Evolutionary conservation across 2,113 vertebrate species (phyloP).

Genomic region (Sakesphorus luctuosus): DNA sequence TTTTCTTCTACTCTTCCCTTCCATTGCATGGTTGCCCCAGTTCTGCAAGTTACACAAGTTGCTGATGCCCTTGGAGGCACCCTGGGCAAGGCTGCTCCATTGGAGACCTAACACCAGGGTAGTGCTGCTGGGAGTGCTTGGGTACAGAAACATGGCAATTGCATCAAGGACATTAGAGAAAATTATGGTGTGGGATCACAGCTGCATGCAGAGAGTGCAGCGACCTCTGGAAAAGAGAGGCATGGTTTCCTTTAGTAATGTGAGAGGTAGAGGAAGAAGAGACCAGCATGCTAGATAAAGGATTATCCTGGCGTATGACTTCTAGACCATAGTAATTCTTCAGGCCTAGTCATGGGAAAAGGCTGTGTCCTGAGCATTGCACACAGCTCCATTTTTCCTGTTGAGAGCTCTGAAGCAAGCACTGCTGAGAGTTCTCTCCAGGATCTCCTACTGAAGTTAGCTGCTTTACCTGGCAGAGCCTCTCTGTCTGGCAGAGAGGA

Average conservation of each 20-base stretch:
- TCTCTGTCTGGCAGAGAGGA: background rate
- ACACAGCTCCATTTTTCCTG: background rate
- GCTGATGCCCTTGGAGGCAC: rapidly evolving
- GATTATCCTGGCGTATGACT: background rate
- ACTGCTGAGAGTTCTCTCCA: background rate
- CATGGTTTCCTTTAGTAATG: background rate
- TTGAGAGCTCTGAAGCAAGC: background rate
- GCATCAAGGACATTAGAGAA: too few species aligned
- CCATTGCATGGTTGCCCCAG: rapidly evolving
- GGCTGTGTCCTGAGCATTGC: rapidly evolving
- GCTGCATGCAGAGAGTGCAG: background rate
- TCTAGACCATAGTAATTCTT: background rate
- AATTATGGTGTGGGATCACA: background rate
- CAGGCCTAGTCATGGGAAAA: background rate
- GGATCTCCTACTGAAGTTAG: background rate
- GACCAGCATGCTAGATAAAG: background rate
- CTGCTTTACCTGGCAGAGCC: background rate
- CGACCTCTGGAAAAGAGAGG: background rate
- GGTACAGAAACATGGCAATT: background rate
- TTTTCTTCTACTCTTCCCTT: background rate
- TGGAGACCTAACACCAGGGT: background rate
- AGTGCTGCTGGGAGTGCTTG: background rate
- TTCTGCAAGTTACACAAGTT: background rate
- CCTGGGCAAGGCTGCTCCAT: background rate
- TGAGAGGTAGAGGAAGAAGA: background rate